phyloP scores from a whole-genome alignment of 2,113 vertebrate species.

The Tenebrosternarchus preto region DNA sequence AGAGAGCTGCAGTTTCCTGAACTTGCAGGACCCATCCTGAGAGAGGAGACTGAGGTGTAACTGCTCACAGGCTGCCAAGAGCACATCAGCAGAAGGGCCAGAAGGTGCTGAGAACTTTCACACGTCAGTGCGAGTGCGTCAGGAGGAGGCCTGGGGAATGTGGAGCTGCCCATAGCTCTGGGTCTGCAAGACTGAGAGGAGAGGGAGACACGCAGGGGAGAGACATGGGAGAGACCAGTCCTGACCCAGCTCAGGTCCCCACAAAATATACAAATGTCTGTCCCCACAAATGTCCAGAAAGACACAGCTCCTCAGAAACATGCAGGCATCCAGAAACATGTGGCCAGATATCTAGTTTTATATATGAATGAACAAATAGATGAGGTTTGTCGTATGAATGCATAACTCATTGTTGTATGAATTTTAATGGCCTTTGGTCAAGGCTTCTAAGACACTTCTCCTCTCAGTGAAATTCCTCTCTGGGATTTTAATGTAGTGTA shows the following conservation, averaged over 20 bases:
- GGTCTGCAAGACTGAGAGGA: constrained; percentile 23
- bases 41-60: background rate
- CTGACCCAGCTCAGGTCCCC: background rate
- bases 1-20: background rate
- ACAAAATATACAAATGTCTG: background rate
- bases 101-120: constrained; percentile 65
- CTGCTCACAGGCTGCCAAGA: background rate
- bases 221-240: background rate
- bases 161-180: no score
- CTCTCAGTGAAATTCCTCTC: background rate
- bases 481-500: background rate
- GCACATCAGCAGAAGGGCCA: background rate
- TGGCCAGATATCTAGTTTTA: background rate
- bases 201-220: background rate
- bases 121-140: constrained; percentile 65
- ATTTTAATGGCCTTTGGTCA: background rate
- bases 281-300: no score
- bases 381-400: background rate
- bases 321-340: no score
- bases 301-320: no score
- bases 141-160: constrained; percentile 63
- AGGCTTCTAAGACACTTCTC: background rate
- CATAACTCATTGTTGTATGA: background rate
- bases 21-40: background rate
- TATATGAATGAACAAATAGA: background rate